Evolutionary conservation across 2,888 invertebrate genomes (phyloP).

Genomic region (Caenorhabditis angaria): DNA sequence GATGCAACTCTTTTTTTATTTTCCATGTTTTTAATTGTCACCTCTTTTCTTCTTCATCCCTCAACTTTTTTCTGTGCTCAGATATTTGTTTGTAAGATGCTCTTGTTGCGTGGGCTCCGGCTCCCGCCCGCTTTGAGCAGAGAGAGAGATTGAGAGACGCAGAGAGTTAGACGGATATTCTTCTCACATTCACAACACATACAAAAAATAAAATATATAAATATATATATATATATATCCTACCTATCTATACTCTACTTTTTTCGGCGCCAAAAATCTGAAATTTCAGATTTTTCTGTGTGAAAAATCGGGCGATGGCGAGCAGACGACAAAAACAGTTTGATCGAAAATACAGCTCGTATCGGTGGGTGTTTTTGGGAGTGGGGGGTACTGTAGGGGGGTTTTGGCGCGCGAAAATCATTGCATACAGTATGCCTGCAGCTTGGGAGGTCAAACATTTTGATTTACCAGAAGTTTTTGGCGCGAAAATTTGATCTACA

Average conservation of each 20-base stretch:
- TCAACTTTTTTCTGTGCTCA: no score
- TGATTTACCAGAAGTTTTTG: no score
- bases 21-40: no score
- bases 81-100: conserved; percentile 4
- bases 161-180: not conserved
- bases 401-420: not conserved
- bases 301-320: conserved; percentile 40
- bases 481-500: no score
- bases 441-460: no score
- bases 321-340: conserved; percentile 66
- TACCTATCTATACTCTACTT: no score
- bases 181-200: not conserved
- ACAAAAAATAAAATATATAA: not conserved
- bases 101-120: not conserved
- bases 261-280: not conserved
- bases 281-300: not conserved
- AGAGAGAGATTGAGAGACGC: not conserved
- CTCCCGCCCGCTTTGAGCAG: not conserved
- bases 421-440: not conserved
- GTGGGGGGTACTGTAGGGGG: no score
- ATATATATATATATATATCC: not conserved
- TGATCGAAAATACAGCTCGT: conserved; percentile 65
- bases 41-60: no score
- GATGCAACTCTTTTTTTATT: conserved; percentile 46
- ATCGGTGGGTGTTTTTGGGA: conserved; percentile 40